These are phyloP conservation scores for Neogale vison DNA, from an alignment of 2,113 vertebrate genomes.

Conservation along the genomic window DNA sequence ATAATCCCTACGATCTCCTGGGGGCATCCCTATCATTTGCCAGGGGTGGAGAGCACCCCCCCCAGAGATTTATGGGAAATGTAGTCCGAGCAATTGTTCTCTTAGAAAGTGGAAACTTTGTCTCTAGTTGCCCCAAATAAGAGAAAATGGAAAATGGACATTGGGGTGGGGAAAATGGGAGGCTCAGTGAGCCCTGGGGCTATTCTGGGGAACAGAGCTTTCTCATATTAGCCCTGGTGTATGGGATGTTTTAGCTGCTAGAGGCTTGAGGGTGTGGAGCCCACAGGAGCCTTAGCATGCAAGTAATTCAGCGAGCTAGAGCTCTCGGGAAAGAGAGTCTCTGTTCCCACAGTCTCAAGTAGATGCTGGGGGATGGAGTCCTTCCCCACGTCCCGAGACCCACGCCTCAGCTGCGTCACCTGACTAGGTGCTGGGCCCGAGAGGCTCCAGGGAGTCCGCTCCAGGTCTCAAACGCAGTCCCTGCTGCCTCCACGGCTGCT, in stretches of 20 bases:
- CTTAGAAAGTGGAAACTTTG: not conserved
- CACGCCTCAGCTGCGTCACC: conserved; percentile 55
- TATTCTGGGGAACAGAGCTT: not conserved
- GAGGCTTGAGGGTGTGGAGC: not conserved
- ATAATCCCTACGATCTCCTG: not conserved
- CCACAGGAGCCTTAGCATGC: not conserved
- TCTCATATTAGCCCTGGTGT: not conserved
- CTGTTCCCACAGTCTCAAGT: not conserved
- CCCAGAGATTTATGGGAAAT: not conserved
- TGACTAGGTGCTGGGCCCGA: conserved; percentile 80
- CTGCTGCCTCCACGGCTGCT: conserved; percentile 60
- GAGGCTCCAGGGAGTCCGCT: conserved; percentile 64
- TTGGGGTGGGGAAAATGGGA: not conserved
- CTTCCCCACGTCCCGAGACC: not conserved
- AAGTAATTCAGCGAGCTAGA: not conserved
- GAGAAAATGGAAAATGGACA: not conserved
- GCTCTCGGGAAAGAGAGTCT: not conserved
- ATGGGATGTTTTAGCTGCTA: not conserved
- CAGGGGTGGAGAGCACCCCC: not conserved
- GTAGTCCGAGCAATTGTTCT: not conserved
- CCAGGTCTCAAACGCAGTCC: conserved; percentile 66
- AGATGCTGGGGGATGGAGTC: no score
- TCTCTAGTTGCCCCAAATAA: not conserved
- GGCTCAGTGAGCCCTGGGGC: accelerated
- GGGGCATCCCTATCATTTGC: not conserved